A percentile compares a stretch with the other conserved stretches of the same genome.
phyloP scores from a whole-genome alignment of 2,797 vertebrate species.

The Onychomys arenicola region DNA sequence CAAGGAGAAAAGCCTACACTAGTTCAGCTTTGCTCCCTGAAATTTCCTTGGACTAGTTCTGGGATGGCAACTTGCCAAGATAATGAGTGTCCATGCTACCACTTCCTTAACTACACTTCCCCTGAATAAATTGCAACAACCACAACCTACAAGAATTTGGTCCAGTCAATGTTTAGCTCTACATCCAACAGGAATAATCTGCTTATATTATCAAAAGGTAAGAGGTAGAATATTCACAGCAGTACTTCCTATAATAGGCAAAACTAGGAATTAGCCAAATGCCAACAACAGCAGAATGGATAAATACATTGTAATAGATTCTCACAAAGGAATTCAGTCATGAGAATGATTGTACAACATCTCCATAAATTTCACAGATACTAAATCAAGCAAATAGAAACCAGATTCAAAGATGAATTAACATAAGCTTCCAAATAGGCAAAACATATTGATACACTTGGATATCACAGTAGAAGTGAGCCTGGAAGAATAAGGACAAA shows the following conservation, averaged over 20 bases:
- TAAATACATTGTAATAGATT: not conserved
- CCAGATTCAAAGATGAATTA: not conserved
- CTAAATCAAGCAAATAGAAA: slow-evolving; percentile 11
- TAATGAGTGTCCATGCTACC: not conserved
- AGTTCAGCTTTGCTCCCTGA: slow-evolving; percentile 31
- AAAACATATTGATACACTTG: slow-evolving; percentile 33
- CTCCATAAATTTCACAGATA: slow-evolving; percentile 45
- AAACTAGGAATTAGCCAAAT: slow-evolving; percentile 26
- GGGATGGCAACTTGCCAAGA: not conserved
- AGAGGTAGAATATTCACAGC: slow-evolving; percentile 25
- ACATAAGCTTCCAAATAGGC: not conserved
- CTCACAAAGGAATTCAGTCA: not conserved
- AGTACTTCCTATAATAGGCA: not conserved
- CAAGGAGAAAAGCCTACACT: not conserved
- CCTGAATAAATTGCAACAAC: slow-evolving; percentile 33
- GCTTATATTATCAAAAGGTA: slow-evolving; percentile 43
- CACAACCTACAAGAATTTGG: not conserved
- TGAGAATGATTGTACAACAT: not conserved
- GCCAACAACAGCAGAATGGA: not conserved
- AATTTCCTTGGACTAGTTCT: not conserved
- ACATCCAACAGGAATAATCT: slow-evolving; percentile 20
- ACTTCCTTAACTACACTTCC: not conserved
- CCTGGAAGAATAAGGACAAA: not conserved
- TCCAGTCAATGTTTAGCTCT: not conserved
- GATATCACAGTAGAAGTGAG: not conserved